Evolutionary conservation across 1,140 invertebrate genomes (phyloP), one percentile per base, ranked within the genome.

Genomic region (Globodera rostochiensis): DNA sequence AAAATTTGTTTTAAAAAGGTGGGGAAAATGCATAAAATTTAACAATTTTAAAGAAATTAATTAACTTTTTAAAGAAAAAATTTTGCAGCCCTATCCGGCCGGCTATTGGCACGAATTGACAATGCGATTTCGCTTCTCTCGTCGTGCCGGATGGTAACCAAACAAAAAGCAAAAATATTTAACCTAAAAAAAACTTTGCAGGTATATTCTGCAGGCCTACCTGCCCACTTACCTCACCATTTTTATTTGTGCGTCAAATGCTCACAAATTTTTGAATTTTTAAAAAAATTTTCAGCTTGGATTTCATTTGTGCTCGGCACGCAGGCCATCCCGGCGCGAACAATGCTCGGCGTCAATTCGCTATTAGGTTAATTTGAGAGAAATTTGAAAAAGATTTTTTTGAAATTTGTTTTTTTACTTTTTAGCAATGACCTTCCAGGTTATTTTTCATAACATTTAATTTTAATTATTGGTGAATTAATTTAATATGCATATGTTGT

Each of bases 31-130:
- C 36, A 69, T 15, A 19, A 69, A 36, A 36, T 45, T 46, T 69
- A 25, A 25, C 25, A 25, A 25, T 25, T 13, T 21, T 36, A 71
- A 84, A 74, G 6, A 70, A 75, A 81, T 21, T 13, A 79, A 13
- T 79, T 69, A 36, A 83, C 47, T 82, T 69, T 36, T n/a, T n/a
- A n/a, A 36, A 36, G 0, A 36, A 36, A 36, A 49, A 70, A 4
- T 25, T 74, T 84, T 82, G 36, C 53, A 88, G 88, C 74, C 81
- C 50, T 89, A 89, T 83, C 88, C 88, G 4, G 88, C 88, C 64
- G 88, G 88, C n/a, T 87, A 80, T 75, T 89, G 88, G 88, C 89
- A 89, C 74, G 88, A 89, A 76, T 77, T 89, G 67, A 89, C 89
- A 46, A 89, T 89, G 88, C 80, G 77, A 66, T 89, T 89, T 76